A percentile compares a stretch with the other conserved stretches of the same genome.
phyloP scores from a whole-genome alignment of 2,888 invertebrate species.

The Netelia melanura region DNA sequence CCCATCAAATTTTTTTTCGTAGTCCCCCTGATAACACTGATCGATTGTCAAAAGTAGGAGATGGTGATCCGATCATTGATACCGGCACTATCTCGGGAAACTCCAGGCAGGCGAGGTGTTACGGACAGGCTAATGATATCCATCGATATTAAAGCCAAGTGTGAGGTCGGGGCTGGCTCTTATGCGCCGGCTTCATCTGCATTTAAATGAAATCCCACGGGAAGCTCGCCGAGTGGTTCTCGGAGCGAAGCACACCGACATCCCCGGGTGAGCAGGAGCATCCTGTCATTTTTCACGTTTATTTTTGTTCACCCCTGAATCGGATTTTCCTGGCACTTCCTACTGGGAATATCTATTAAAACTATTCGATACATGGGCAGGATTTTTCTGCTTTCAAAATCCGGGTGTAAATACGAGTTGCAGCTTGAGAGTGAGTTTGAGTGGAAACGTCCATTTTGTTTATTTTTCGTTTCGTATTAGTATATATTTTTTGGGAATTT shows the following conservation, averaged over 20 bases:
- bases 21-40: slow-evolving; percentile 48
- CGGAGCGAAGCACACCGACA: slow-evolving; percentile 31
- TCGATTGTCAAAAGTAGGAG: slow-evolving; percentile 61
- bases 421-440: not conserved
- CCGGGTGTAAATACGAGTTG: not conserved
- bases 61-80: slow-evolving; percentile 56
- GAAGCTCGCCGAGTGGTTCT: slow-evolving; percentile 61
- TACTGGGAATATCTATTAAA: slow-evolving; percentile 42
- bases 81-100: slow-evolving; percentile 19
- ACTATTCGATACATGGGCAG: slow-evolving; percentile 34
- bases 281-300: slow-evolving; percentile 49
- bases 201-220: slow-evolving; percentile 80
- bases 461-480: not conserved
- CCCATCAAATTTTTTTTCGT: not conserved
- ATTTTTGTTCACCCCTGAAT: slow-evolving; percentile 42
- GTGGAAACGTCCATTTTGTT: not conserved
- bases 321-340: slow-evolving; percentile 42
- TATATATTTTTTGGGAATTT: no score
- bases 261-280: slow-evolving; percentile 44
- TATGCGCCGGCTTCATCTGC: slow-evolving; percentile 77
- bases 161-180: slow-evolving; percentile 71
- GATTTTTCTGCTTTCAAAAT: not conserved
- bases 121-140: slow-evolving; percentile 75
- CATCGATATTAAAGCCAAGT: slow-evolving; percentile 80
- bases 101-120: slow-evolving; percentile 45